These are phyloP conservation scores for Choloepus hoffmanni DNA, from an alignment of 2,113 vertebrate species.

Conservation along the genomic window DNA sequence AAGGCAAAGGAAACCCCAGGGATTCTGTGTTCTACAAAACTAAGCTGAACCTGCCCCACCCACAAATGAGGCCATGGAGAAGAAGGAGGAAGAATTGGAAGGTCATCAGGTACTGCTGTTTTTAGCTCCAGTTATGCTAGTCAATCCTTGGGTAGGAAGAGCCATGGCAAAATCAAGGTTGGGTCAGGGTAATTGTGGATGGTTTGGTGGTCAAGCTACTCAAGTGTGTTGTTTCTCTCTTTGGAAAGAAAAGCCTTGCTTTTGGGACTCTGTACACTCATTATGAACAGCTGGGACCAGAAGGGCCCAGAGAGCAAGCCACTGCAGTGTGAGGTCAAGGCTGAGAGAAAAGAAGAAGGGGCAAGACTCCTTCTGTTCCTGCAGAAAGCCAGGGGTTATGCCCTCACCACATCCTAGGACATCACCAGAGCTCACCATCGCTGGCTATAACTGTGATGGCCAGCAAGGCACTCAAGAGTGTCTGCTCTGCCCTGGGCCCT, in stretches of 20 bases:
- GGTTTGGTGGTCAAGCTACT: neutral
- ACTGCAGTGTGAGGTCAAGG: neutral
- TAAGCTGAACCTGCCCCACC: neutral
- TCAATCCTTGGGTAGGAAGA: neutral
- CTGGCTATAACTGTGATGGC: too few species aligned
- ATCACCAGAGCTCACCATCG: neutral
- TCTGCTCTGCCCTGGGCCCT: neutral
- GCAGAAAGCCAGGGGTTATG: neutral
- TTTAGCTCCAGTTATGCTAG: neutral
- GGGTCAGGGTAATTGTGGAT: neutral
- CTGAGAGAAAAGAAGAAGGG: neutral
- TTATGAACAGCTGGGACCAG: neutral
- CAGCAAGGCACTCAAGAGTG: fast-evolving
- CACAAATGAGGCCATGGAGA: neutral
- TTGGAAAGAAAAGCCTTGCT: neutral
- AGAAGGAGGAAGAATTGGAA: fast-evolving
- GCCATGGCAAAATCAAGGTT: neutral
- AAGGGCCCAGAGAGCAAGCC: neutral
- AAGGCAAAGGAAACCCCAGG: neutral
- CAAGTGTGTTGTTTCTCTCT: neutral
- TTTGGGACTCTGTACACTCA: fast-evolving
- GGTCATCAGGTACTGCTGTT: neutral
- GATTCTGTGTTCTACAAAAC: neutral
- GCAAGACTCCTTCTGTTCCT: neutral
- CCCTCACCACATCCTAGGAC: neutral